Evolutionary conservation across 2,797 vertebrate species (phyloP).

Genomic region (Alcedo atthis): DNA sequence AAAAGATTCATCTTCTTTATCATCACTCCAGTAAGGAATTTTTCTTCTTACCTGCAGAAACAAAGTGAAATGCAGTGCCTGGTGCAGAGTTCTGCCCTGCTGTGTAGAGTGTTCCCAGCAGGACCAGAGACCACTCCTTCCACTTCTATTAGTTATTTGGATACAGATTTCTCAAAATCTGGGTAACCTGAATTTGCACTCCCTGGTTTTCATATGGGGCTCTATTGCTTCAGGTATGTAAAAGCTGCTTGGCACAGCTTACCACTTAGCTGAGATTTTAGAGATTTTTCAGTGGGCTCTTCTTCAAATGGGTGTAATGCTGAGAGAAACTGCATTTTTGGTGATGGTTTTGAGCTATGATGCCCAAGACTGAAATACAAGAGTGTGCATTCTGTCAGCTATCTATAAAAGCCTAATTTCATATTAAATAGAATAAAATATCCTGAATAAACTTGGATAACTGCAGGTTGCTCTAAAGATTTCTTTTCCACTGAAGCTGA

Average conservation of each 20-base stretch:
- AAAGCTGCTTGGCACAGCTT: constrained; percentile 18
- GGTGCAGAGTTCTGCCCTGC: neutral
- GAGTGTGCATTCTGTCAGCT: neutral
- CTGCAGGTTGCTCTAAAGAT: neutral
- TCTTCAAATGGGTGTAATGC: neutral
- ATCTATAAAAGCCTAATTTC: neutral
- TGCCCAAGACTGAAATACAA: neutral
- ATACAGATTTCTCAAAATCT: neutral
- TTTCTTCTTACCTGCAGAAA: constrained; percentile 65
- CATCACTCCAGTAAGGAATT: constrained; percentile 66
- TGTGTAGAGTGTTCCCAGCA: neutral
- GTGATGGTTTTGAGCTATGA: neutral
- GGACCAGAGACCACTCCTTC: neutral
- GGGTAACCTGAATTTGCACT: neutral
- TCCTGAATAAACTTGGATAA: neutral
- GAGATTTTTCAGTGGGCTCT: neutral
- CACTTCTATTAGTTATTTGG: neutral
- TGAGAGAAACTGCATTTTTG: neutral
- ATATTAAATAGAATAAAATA: constrained; percentile 1
- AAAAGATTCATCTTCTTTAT: constrained; percentile 79
- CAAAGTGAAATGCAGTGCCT: constrained; percentile 27
- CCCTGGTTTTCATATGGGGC: neutral
- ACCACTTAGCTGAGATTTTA: neutral
- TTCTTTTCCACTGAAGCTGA: neutral
- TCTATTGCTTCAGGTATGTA: neutral